Percentiles rank a stretch among this genome's conserved stretches.
phyloP scores from a whole-genome alignment of 1,140 invertebrate genomes.

The Oryctes rhinoceros region DNA sequence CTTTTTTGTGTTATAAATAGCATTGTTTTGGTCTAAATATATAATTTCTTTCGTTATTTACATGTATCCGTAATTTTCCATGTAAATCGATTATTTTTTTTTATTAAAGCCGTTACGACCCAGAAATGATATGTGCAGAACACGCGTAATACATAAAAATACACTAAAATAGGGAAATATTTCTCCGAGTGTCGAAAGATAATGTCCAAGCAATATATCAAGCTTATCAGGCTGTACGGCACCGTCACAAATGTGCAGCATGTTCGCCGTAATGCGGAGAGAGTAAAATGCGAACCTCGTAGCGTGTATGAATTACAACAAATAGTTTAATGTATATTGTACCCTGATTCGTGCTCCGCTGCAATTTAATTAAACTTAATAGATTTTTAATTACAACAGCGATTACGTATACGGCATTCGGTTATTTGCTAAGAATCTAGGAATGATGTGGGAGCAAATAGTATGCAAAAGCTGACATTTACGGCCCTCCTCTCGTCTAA shows the following conservation, averaged over 20 bases:
- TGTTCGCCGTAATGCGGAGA: background rate
- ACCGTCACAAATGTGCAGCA: constrained; percentile 12
- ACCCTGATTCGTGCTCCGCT: background rate
- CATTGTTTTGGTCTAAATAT: too few relatives aligned
- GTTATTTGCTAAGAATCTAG: background rate
- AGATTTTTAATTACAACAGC: constrained; percentile 33
- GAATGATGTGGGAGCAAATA: background rate
- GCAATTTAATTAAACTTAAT: constrained; percentile 28
- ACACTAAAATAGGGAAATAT: constrained; percentile 28
- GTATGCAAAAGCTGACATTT: background rate
- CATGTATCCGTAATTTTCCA: too few relatives aligned
- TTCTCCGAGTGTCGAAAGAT: constrained; percentile 26
- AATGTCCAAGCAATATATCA: constrained; percentile 32
- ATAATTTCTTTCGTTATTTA: too few relatives aligned
- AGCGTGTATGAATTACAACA: constrained; percentile 23
- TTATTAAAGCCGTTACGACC: background rate
- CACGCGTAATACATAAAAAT: background rate
- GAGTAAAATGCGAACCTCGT: constrained; percentile 7
- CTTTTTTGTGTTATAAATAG: too few relatives aligned
- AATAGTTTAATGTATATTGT: constrained; percentile 11
- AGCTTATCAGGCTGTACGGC: constrained; percentile 9
- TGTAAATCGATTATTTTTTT: background rate
- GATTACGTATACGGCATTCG: background rate
- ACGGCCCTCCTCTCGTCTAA: background rate
- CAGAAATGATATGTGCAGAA: constrained; percentile 5